These are phyloP conservation scores for Campaea margaritaria DNA, from an alignment of 2,888 invertebrate genomes.

Conservation along the genomic window DNA sequence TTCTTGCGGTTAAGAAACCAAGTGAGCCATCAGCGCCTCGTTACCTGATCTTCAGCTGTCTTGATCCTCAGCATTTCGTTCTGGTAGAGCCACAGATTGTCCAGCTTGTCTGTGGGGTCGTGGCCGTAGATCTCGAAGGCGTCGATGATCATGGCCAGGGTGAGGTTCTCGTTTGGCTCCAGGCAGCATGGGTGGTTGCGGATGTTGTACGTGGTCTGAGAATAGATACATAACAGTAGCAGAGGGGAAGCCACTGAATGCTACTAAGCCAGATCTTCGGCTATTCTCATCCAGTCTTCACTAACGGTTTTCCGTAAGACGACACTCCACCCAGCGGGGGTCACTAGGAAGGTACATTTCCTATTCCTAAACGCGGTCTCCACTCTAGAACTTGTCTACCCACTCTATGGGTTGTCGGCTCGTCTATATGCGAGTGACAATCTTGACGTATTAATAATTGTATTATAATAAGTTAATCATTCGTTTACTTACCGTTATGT, in stretches of 20 bases:
- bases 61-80: constrained; percentile 77
- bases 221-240: background rate
- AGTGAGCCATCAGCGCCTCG: too few species aligned
- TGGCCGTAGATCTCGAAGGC: constrained; percentile 81
- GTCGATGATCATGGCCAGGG: constrained; percentile 80
- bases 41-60: constrained; percentile 78
- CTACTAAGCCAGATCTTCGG: too few species aligned
- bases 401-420: too few species aligned
- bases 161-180: constrained; percentile 69
- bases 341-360: too few species aligned
- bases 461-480: background rate
- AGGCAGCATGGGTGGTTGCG: constrained; percentile 78
- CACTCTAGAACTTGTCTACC: too few species aligned
- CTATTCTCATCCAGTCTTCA: too few species aligned
- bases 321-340: too few species aligned
- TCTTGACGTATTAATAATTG: too few species aligned
- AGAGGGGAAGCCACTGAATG: background rate
- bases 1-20: too few species aligned
- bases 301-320: too few species aligned
- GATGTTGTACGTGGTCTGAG: constrained; percentile 67
- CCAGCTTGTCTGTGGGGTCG: constrained; percentile 79
- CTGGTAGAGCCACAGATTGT: constrained; percentile 76
- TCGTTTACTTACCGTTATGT: constrained; percentile 63
- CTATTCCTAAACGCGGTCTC: too few species aligned
- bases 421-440: too few species aligned